Conservation (phyloP, 2,797 vertebrate genomes). For the Hippoglossus hippoglossus region DNA sequence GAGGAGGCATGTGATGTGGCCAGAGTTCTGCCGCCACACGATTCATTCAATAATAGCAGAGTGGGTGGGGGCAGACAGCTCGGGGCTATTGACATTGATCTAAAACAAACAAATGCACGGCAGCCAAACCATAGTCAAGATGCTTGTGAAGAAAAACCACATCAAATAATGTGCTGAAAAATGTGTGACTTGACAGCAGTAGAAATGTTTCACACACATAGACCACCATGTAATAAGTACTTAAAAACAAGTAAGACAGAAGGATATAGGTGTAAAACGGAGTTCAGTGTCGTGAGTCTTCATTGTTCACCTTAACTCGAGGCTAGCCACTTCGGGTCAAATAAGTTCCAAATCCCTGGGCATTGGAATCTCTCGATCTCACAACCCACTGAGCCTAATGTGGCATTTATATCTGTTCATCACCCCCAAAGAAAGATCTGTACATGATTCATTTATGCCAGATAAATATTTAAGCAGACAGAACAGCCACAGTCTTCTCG, state of each 20-base stretch:
- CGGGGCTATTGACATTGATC: slow-evolving; percentile 60
- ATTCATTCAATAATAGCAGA: slow-evolving; percentile 66
- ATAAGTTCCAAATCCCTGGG: slow-evolving; percentile 35
- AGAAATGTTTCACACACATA: slow-evolving; percentile 2
- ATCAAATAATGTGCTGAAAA: slow-evolving; percentile 14
- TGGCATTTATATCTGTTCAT: slow-evolving; percentile 59
- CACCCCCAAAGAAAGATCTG: slow-evolving; percentile 54
- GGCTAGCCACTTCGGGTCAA: slow-evolving; percentile 31
- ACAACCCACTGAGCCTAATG: slow-evolving; percentile 46
- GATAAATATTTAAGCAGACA: slow-evolving; percentile 78
- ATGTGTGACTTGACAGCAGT: neutral
- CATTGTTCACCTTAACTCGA: slow-evolving; percentile 17
- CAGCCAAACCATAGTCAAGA: slow-evolving; percentile 43
- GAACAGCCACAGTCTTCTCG: slow-evolving; percentile 69
- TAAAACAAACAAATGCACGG: slow-evolving; percentile 41
- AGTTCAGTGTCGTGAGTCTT: slow-evolving; percentile 4
- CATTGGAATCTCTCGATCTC: slow-evolving; percentile 37
- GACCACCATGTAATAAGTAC: neutral
- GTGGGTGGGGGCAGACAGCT: slow-evolving; percentile 40
- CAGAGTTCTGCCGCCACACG: slow-evolving; percentile 44
- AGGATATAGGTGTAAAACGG: neutral
- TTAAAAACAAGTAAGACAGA: neutral
- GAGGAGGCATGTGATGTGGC: slow-evolving; percentile 54
- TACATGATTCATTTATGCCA: slow-evolving; percentile 75
- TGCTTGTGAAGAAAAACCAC: slow-evolving; percentile 34